These are phyloP conservation scores for Pyrrhia umbra DNA, from an alignment of 2,888 invertebrate species.

Conservation along the genomic window DNA sequence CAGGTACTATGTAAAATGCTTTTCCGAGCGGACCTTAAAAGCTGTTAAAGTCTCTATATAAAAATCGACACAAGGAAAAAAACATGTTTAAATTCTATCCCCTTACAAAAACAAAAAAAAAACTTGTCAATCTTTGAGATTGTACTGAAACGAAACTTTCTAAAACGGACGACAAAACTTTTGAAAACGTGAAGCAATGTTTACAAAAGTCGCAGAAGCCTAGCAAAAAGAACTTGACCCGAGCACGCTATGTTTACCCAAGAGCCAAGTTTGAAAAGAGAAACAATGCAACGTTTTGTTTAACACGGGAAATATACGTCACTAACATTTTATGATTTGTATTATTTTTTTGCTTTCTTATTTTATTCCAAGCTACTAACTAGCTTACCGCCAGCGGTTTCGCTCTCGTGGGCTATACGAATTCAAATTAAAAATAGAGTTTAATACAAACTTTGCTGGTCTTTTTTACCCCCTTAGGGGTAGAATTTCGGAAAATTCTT, in stretches of 20 bases:
- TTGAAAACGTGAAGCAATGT: conserved; percentile 38
- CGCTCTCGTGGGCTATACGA: no score
- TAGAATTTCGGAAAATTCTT: no score
- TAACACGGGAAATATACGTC: background rate
- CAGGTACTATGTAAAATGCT: background rate
- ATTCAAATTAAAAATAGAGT: no score
- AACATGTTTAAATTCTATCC: background rate
- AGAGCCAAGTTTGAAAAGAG: conserved; percentile 6
- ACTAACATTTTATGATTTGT: background rate
- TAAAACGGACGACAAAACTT: conserved; percentile 14
- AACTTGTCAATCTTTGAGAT: background rate
- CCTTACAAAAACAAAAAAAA: background rate
- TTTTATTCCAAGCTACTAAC: background rate
- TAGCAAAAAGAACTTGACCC: conserved; percentile 21
- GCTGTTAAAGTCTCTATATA: no score
- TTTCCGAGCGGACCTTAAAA: background rate
- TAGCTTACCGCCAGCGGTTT: no score
- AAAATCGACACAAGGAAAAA: no score
- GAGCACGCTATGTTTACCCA: conserved; percentile 1
- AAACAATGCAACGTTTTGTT: conserved; percentile 2
- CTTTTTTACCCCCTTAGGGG: no score
- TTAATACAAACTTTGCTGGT: no score
- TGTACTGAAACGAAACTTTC: background rate
- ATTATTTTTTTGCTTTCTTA: background rate
- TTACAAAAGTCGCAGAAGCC: conserved; percentile 34